Evolutionary conservation across 1,140 invertebrate species (phyloP).

Genomic region (Anoplophora glabripennis): DNA sequence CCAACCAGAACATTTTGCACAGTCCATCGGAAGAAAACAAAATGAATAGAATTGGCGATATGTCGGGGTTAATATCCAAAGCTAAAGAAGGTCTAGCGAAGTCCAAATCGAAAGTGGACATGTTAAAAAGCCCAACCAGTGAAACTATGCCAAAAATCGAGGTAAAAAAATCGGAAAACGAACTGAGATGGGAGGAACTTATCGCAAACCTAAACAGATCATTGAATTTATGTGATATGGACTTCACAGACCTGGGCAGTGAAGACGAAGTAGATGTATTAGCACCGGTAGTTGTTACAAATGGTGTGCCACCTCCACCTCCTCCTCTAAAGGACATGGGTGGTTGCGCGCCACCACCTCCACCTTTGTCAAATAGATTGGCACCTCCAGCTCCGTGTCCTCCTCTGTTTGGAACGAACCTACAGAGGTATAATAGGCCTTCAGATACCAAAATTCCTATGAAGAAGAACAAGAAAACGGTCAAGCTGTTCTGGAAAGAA

Average conservation of each 20-base stretch:
- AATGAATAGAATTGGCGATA: constrained; percentile 67
- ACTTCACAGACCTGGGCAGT: constrained; percentile 89
- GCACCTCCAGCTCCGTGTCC: constrained; percentile 49
- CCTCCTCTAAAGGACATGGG: constrained; percentile 57
- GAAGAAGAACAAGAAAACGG: constrained; percentile 95
- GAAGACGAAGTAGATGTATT: constrained; percentile 72
- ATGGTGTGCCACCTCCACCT: constrained; percentile 69
- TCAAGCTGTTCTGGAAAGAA: constrained; percentile 99
- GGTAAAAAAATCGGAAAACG: constrained; percentile 86
- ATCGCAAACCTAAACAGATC: constrained; percentile 77
- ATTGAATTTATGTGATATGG: constrained; percentile 89
- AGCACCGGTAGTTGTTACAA: constrained; percentile 58
- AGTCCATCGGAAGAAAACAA: constrained; percentile 56
- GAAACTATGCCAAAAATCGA: constrained; percentile 63
- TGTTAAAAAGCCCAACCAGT: constrained; percentile 64
- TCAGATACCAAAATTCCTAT: constrained; percentile 50
- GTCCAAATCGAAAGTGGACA: constrained; percentile 73
- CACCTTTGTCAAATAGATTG: constrained; percentile 40
- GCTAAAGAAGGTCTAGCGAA: constrained; percentile 88
- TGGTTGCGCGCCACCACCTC: constrained; percentile 46
- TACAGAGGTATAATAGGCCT: constrained; percentile 49
- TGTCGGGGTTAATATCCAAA: constrained; percentile 86
- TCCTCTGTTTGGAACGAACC: constrained; percentile 39
- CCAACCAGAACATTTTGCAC: constrained; percentile 62
- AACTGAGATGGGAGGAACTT: constrained; percentile 92